Evolutionary conservation across 2,888 invertebrate species (phyloP).

Genomic region (Masnerella sp.): DNA sequence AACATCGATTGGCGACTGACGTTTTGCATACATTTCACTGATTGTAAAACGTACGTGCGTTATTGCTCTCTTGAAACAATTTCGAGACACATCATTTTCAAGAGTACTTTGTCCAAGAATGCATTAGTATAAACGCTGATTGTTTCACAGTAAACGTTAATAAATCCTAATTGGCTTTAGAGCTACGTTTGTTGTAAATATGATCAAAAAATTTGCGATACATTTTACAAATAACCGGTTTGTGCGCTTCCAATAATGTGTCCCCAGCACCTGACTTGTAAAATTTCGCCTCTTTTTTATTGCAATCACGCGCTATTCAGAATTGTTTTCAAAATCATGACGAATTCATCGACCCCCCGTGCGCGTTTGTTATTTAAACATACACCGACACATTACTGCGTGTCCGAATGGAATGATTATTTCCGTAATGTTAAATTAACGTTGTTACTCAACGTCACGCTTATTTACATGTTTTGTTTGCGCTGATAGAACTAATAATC

Average conservation of each 20-base stretch:
- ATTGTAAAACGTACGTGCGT: not conserved
- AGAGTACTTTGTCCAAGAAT: not conserved
- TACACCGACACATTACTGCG: no score
- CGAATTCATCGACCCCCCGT: not conserved
- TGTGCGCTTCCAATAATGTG: slow-evolving; percentile 15
- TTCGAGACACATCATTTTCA: slow-evolving; percentile 5
- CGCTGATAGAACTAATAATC: no score
- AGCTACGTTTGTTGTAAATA: slow-evolving; percentile 2
- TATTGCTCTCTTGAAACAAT: slow-evolving; percentile 6
- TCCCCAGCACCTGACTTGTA: slow-evolving; percentile 5
- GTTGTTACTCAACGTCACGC: no score
- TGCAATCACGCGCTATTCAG: not conserved
- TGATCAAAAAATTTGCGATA: slow-evolving; percentile 17
- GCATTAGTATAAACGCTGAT: not conserved
- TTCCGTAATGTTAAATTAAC: no score
- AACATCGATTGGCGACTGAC: not conserved
- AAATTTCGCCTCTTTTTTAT: slow-evolving; percentile 4
- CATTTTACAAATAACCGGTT: slow-evolving; percentile 1
- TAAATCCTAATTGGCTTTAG: not conserved
- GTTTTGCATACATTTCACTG: not conserved
- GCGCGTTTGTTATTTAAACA: no score
- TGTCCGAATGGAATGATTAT: no score
- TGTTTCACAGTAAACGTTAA: not conserved
- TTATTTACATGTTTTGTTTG: no score
- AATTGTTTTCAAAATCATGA: not conserved